Conservation (phyloP, 2,797 vertebrate species). For the Bradypodion pumilum region DNA sequence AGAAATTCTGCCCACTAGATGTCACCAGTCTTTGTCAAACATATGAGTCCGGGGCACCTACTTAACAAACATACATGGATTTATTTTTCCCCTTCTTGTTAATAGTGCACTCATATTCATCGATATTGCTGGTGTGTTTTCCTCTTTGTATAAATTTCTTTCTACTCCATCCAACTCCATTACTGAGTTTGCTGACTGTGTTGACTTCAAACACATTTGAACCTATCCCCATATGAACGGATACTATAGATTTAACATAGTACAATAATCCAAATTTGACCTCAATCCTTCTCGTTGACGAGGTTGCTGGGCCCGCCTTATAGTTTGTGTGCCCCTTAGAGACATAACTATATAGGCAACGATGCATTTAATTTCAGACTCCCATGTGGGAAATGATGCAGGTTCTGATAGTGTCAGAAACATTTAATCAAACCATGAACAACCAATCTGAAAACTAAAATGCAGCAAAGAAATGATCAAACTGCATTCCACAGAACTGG, state of each 20-base stretch:
- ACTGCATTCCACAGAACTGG: background rate
- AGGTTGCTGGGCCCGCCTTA: background rate
- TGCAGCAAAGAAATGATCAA: background rate
- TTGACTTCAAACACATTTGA: background rate
- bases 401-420: background rate
- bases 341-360: background rate
- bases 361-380: background rate
- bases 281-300: background rate
- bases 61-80: too few species aligned
- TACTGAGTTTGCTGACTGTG: background rate
- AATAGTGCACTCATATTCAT: too few species aligned
- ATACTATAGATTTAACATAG: background rate
- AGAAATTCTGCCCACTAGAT: background rate
- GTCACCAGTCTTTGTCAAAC: too few species aligned
- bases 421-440: background rate
- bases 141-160: background rate
- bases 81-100: too few species aligned
- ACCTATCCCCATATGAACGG: background rate
- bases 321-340: background rate
- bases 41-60: too few species aligned
- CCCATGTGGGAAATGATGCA: background rate
- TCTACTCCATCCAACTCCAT: background rate
- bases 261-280: slow-evolving; percentile 2
- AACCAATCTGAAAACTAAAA: background rate
- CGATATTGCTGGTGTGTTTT: background rate